phyloP scores from a whole-genome alignment of 2,113 vertebrate genomes.

The Eretmochelys imbricata region DNA sequence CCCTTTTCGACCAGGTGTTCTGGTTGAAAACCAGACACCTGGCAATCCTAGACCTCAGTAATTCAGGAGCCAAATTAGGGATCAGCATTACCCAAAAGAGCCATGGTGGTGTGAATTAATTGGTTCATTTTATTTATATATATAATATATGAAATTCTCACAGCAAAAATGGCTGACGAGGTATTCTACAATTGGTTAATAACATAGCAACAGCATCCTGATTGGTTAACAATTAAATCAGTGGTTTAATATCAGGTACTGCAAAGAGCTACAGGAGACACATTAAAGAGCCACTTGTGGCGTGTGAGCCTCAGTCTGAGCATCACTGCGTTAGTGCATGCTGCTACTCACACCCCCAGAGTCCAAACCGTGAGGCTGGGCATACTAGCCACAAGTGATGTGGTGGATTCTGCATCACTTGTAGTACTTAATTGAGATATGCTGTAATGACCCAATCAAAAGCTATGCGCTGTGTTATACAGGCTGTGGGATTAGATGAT shows the following conservation, averaged over 20 bases:
- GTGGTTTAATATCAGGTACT: not conserved
- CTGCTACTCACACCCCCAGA: not conserved
- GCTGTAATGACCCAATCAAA: not conserved
- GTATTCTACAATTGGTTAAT: too few relatives aligned
- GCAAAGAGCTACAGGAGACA: not conserved
- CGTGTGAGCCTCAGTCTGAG: not conserved
- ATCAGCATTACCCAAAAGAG: too few relatives aligned
- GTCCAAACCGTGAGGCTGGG: not conserved
- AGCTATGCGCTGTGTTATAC: not conserved
- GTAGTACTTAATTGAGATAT: not conserved
- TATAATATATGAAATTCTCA: too few relatives aligned
- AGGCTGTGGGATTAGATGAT: not conserved
- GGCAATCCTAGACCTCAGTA: too few relatives aligned
- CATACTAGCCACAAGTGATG: not conserved
- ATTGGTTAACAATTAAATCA: not conserved
- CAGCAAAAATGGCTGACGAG: too few relatives aligned
- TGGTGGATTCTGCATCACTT: not conserved
- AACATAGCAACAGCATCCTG: too few relatives aligned
- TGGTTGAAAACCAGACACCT: too few relatives aligned
- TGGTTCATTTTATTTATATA: too few relatives aligned
- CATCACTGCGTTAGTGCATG: not conserved
- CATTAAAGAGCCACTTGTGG: not conserved
- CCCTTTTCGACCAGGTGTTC: too few relatives aligned
- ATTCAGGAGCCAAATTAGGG: too few relatives aligned
- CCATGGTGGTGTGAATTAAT: too few relatives aligned